Percentiles rank a stretch among this genome's conserved stretches.
These are phyloP conservation scores for Buceros bicornis DNA, from an alignment of 2,797 vertebrate species.

Conservation along the genomic window DNA sequence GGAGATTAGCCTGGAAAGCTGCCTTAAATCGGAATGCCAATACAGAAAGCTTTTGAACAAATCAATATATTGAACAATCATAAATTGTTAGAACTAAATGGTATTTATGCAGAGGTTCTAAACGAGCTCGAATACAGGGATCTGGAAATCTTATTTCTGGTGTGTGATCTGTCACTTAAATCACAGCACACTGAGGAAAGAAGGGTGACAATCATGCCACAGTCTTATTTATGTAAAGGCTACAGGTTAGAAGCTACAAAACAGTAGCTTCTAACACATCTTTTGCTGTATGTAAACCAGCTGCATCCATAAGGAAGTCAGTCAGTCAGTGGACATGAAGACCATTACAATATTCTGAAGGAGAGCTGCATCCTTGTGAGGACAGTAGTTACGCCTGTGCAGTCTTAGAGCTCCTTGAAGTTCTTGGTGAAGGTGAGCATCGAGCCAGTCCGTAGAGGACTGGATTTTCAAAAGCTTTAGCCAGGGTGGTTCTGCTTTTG, in stretches of 20 bases:
- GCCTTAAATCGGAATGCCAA: conserved; percentile 51
- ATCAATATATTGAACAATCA: conserved; percentile 43
- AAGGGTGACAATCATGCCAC: not conserved
- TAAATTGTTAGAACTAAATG: conserved; percentile 25
- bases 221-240: not conserved
- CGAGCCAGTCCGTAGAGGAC: rapidly evolving
- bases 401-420: not conserved
- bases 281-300: not conserved
- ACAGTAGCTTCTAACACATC: not conserved
- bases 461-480: not conserved
- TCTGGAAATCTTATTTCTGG: not conserved
- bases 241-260: not conserved
- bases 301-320: not conserved
- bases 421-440: not conserved
- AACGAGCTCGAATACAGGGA: not conserved
- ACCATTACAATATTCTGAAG: not conserved
- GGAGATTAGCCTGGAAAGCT: conserved; percentile 20
- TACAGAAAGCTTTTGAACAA: conserved; percentile 49
- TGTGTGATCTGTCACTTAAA: not conserved
- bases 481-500: not conserved
- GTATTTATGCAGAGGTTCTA: not conserved
- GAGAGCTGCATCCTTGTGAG: not conserved
- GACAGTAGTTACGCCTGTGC: not conserved
- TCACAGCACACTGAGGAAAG: not conserved
- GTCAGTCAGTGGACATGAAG: not conserved